Percentiles rank a stretch among this genome's conserved stretches.
Conservation (phyloP, 2,888 invertebrate species). For the Heliconius ismenius region DNA sequence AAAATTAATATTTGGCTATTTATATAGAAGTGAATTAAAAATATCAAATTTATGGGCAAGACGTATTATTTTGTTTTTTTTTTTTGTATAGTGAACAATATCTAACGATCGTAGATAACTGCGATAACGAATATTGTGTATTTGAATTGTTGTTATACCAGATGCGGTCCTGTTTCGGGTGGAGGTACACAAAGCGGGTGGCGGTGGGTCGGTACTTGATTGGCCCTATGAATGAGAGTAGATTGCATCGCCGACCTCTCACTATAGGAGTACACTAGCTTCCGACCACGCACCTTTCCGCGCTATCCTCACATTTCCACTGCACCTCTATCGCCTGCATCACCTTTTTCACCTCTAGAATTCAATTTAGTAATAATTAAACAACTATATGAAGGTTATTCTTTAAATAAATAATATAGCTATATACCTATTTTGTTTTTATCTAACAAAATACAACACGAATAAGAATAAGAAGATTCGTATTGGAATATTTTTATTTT, state of each 20-base stretch:
- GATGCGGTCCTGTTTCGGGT: constrained; percentile 60
- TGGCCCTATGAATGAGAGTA: constrained; percentile 80
- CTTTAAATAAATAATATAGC: constrained; percentile 23
- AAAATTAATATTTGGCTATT: not conserved
- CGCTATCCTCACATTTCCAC: constrained; percentile 36
- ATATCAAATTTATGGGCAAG: not conserved
- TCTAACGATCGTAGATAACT: not conserved
- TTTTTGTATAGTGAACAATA: not conserved
- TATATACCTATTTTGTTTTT: constrained; percentile 25
- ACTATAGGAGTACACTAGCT: constrained; percentile 42
- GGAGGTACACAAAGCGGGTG: constrained; percentile 68
- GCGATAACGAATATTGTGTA: not conserved
- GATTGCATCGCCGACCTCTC: constrained; percentile 62
- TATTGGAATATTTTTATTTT: constrained; percentile 42
- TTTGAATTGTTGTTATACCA: not conserved
- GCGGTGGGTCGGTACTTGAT: constrained; percentile 77
- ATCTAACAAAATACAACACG: constrained; percentile 39
- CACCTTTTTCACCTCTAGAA: not conserved
- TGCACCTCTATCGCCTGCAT: not conserved
- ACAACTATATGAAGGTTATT: not conserved
- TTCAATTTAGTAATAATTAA: not conserved
- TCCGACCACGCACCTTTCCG: constrained; percentile 49
- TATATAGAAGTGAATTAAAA: not conserved
- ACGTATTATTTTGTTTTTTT: not conserved
- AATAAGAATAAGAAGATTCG: constrained; percentile 38